Evolutionary conservation across 2,113 vertebrate species (phyloP).

Genomic region (Myanophis thanlyinensis): DNA sequence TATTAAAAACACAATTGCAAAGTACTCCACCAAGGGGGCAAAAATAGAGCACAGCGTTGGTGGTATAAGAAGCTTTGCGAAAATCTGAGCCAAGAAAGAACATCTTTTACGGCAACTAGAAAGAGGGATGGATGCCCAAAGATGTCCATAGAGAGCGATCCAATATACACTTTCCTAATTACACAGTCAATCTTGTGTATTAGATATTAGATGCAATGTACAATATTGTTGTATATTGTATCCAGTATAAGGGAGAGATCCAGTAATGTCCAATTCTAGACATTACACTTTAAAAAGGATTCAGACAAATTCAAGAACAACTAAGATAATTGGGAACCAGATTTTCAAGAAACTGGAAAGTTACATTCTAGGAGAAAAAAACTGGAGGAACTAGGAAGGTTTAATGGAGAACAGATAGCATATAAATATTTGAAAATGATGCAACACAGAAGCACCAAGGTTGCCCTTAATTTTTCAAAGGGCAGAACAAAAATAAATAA

Average conservation of each 20-base stretch:
- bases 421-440: not conserved
- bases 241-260: too few relatives aligned
- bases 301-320: not conserved
- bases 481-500: not conserved
- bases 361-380: not conserved
- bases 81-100: not conserved
- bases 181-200: too few relatives aligned
- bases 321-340: not conserved
- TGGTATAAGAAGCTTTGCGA: not conserved
- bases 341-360: not conserved
- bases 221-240: too few relatives aligned
- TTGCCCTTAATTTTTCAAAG: not conserved
- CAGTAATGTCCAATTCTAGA: not conserved
- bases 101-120: not conserved
- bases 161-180: not conserved
- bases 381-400: not conserved
- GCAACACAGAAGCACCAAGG: not conserved
- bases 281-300: not conserved
- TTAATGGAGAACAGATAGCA: not conserved
- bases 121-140: not conserved
- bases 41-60: not conserved
- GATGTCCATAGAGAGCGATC: not conserved
- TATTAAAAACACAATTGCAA: not conserved
- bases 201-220: too few relatives aligned
- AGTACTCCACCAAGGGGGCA: not conserved